A percentile compares a stretch with the other conserved stretches of the same genome.
These are phyloP conservation scores for Drosophila sechellia DNA, from an alignment of 1,140 invertebrate genomes.

Conservation along the genomic window DNA sequence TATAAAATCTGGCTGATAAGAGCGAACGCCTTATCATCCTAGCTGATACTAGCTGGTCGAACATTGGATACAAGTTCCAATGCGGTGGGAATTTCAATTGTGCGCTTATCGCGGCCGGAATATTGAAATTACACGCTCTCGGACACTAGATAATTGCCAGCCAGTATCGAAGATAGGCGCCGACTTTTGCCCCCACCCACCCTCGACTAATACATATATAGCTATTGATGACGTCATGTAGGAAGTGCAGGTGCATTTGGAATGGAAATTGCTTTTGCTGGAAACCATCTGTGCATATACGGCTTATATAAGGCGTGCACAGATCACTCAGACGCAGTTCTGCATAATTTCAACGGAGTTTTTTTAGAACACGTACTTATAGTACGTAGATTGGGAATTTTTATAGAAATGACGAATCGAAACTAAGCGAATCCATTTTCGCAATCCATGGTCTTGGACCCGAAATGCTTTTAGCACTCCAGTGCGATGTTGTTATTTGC, in stretches of 20 bases:
- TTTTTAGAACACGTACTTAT: not conserved
- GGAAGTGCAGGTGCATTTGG: conserved; percentile 20
- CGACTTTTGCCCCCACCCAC: conserved; percentile 48
- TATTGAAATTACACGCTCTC: conserved; percentile 65
- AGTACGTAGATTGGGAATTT: not conserved
- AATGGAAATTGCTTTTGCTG: conserved; percentile 26
- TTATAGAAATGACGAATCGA: not conserved
- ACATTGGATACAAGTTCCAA: conserved; percentile 55
- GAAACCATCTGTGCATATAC: conserved; percentile 28
- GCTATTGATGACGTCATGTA: conserved; percentile 27
- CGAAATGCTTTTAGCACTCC: conserved; percentile 31
- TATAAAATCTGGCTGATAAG: conserved; percentile 27
- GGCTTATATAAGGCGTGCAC: conserved; percentile 2
- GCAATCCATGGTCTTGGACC: not conserved
- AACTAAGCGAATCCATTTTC: not conserved
- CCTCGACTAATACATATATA: not conserved
- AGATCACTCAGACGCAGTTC: conserved; percentile 12
- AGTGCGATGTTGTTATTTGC: conserved; percentile 36
- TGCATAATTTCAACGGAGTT: conserved; percentile 7
- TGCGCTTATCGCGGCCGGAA: conserved; percentile 55
- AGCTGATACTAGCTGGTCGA: conserved; percentile 53
- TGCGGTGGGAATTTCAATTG: conserved; percentile 35
- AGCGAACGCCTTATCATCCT: conserved; percentile 36
- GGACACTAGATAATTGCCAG: conserved; percentile 61
- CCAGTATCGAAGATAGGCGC: conserved; percentile 23